Base-by-base conservation (phyloP, 1,140 invertebrate species). In the Maniola jurtina region DNA sequence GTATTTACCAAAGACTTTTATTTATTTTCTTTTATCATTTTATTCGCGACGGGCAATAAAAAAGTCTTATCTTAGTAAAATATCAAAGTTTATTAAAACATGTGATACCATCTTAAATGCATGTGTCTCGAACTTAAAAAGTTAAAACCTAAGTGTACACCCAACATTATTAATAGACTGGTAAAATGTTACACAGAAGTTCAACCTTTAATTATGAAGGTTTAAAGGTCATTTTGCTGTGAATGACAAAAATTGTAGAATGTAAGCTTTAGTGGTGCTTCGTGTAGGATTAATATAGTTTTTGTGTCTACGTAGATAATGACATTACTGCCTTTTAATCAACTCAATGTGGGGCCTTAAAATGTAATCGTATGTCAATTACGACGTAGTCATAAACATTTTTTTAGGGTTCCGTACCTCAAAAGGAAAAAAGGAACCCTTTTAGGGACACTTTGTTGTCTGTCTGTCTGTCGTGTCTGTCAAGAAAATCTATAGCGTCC, bases 261-360 rank as follows among this genome's bases (percentile, higher is more conserved):
- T 40, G 9, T 64, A 59, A 47, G 47, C 5, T 45, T 40, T 36
- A 45, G 56, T 50, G 33, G n/a, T 42, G 25, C 8, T 59, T 38
- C 38, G 36, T 57, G 8, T 15, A 47, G 58, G 60, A 42, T 69
- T 75, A 75, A 75, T 75, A 55, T 50, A 58, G 70, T 75, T 75
- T 75, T 75, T 75, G 73, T 58, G 16, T 16, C 35, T 45, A 54
- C 59, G 57, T 69, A 64, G 73, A 75, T 75, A 75, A 75, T 75
- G 73, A 72, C 71, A 72, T 75, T 75, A 75, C 68, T 66, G 71
- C 65, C 66, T 72, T 75, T 68, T 75, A 75, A 73, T 75, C 68
- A 72, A 71, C 68, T 58, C 54, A 25, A 64, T 72, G 73, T 66
- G 73, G 50, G 73, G 71, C 68, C 68, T 66, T 62, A 68, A 72